These are phyloP conservation scores for Phaethornis superciliosus DNA, from an alignment of 2,113 vertebrate genomes.

Conservation along the genomic window DNA sequence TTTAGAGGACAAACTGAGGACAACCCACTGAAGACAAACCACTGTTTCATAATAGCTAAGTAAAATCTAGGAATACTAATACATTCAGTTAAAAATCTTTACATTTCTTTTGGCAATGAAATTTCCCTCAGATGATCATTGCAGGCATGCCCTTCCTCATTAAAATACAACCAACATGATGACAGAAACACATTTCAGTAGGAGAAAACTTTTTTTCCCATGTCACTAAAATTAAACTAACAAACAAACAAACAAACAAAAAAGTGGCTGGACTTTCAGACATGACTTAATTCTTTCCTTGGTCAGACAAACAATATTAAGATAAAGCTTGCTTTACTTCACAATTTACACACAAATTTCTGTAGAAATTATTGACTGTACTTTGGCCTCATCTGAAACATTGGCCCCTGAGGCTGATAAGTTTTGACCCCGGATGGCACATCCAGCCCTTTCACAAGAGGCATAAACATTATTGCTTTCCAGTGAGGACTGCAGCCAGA, in stretches of 20 bases:
- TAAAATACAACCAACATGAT: background rate
- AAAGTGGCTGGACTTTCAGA: background rate
- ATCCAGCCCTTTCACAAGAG: constrained; percentile 72
- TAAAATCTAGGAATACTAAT: background rate
- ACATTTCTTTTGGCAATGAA: background rate
- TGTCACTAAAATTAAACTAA: background rate
- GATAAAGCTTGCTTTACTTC: constrained; percentile 46
- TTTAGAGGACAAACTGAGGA: too few species aligned
- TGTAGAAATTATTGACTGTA: constrained; percentile 77
- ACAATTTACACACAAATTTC: constrained; percentile 65
- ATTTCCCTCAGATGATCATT: background rate
- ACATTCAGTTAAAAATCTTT: background rate
- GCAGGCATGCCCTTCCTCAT: background rate
- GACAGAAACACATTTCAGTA: background rate
- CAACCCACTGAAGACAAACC: background rate
- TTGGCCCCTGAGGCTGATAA: constrained; percentile 75
- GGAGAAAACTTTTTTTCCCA: background rate
- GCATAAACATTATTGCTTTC: constrained; percentile 75
- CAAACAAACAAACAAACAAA: background rate
- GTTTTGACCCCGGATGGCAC: constrained; percentile 80
- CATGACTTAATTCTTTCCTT: constrained; percentile 21
- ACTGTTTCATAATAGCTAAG: background rate
- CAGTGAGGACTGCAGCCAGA: constrained; percentile 54
- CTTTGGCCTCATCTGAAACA: constrained; percentile 76
- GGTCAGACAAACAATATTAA: background rate